Evolutionary conservation across 2,113 vertebrate species (phyloP).

Genomic region (Hymenochirus boettgeri): DNA sequence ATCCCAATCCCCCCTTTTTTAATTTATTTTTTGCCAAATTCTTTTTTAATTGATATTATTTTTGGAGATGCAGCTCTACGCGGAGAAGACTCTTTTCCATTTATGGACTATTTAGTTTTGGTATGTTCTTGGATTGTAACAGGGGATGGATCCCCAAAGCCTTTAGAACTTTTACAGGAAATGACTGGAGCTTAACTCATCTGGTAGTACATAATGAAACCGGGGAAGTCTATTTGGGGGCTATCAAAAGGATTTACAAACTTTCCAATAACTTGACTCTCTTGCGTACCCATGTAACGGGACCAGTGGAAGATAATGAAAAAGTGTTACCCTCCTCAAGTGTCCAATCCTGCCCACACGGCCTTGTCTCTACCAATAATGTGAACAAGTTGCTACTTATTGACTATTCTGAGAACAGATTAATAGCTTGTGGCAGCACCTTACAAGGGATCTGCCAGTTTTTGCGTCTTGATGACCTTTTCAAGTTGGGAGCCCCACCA

Average conservation of each 20-base stretch:
- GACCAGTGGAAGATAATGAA: slow-evolving; percentile 92
- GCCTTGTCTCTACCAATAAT: slow-evolving; percentile 81
- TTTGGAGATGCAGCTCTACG: slow-evolving; percentile 66
- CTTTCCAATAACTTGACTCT: slow-evolving; percentile 90
- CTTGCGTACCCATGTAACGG: slow-evolving; percentile 86
- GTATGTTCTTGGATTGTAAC: slow-evolving; percentile 57
- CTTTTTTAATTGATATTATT: slow-evolving; percentile 51
- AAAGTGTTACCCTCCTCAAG: slow-evolving; percentile 95
- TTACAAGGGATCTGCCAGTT: slow-evolving; percentile 98
- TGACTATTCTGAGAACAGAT: slow-evolving; percentile 91
- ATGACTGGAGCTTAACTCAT: slow-evolving; percentile 86
- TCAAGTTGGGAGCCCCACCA: slow-evolving; percentile 94
- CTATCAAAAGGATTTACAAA: slow-evolving; percentile 96
- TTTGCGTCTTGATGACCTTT: slow-evolving; percentile 90
- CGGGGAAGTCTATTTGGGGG: slow-evolving; percentile 90
- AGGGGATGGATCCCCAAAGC: slow-evolving; percentile 59
- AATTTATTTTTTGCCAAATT: slow-evolving; percentile 49
- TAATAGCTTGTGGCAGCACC: slow-evolving; percentile 92
- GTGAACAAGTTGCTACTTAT: slow-evolving; percentile 95
- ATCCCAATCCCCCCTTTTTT: slow-evolving; percentile 36
- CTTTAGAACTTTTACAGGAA: slow-evolving; percentile 77
- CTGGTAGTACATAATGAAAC: slow-evolving; percentile 92
- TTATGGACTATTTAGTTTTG: slow-evolving; percentile 65
- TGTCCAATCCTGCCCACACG: slow-evolving; percentile 89
- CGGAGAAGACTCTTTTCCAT: slow-evolving; percentile 54